Conservation (phyloP, 2,888 invertebrate genomes). For the Pachydiplax longipennis region DNA sequence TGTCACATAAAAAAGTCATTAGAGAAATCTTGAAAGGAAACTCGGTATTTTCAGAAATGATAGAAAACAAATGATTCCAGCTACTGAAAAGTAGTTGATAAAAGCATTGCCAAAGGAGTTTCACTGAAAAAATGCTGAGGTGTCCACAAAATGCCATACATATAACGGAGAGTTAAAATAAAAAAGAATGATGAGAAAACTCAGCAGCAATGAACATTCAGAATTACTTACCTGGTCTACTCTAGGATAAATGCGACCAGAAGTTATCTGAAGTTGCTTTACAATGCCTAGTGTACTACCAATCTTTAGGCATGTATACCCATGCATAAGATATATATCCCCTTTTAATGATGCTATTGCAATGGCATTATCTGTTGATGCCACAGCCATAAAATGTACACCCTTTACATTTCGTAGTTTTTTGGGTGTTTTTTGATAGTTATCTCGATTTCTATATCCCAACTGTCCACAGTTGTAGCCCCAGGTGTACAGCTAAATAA, state of each 20-base stretch:
- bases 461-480: conserved; percentile 85
- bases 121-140: too few species aligned
- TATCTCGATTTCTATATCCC: conserved; percentile 67
- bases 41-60: too few species aligned
- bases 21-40: too few species aligned
- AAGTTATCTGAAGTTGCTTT: conserved; percentile 59
- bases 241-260: conserved; percentile 64
- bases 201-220: not conserved
- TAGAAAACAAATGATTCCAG: too few species aligned
- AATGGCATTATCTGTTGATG: conserved; percentile 74
- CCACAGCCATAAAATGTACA: conserved; percentile 59
- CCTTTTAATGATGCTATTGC: conserved; percentile 71
- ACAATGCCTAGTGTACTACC: conserved; percentile 63
- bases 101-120: too few species aligned
- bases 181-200: too few species aligned
- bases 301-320: conserved; percentile 74
- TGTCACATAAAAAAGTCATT: too few species aligned
- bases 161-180: too few species aligned
- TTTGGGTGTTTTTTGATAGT: conserved; percentile 55
- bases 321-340: conserved; percentile 74
- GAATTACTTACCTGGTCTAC: conserved; percentile 44
- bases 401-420: conserved; percentile 52
- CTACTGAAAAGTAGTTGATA: too few species aligned
- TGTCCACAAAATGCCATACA: too few species aligned
- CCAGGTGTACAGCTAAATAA: conserved; percentile 65